Evolutionary conservation across 2,113 vertebrate species (phyloP), one percentile per base, ranked within the genome.

Genomic region (Colistium nudipinnis): DNA sequence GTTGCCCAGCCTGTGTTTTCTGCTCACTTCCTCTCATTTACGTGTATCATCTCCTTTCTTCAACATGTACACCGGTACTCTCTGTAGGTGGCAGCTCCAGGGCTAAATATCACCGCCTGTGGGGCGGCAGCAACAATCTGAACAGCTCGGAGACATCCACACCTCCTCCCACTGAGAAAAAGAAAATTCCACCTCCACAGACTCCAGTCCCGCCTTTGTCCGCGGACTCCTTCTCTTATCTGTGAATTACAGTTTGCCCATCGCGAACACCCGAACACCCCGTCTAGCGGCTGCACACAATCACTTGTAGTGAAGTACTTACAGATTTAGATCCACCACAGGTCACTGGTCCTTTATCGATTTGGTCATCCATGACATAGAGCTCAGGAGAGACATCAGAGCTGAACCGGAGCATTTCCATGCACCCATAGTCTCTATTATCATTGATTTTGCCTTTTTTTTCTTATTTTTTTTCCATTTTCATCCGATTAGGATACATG

Each of bases 31-130:
- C 53, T 70, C 52, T 64, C 44, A 20, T 62, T 70, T 66, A 54
- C 36, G 13, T 16, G 6, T 61, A 66, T 79, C 61, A 76, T 85
- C 76, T 67, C 44, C 31, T 70, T 78, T 78, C 73, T 83, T 80
- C 76, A 76, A 78, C 83, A 68, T 80, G 76, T 76, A 65, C 78
- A 73, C 64, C 43, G 60, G 52, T 88, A 74, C 85, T 84, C 71
- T 81, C 80, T 79, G 72, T 66, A 80, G 74, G 56, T 19, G 73
- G 60, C 52, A 57, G 74, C 69, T 81, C 11, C 4, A 76, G 76
- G 83, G 71, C 57, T 61, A 53, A 84, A 77, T 57, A 81, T 57
- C 65, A 6, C 35, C 7, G 6, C 19, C 59, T 20, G 44, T 83
- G 70, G 82, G 75, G 81, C 60, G 71, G 49, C 60, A 25, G 30